phyloP scores from a whole-genome alignment of 1,140 invertebrate genomes.

The Alviniconcha marisindica region DNA sequence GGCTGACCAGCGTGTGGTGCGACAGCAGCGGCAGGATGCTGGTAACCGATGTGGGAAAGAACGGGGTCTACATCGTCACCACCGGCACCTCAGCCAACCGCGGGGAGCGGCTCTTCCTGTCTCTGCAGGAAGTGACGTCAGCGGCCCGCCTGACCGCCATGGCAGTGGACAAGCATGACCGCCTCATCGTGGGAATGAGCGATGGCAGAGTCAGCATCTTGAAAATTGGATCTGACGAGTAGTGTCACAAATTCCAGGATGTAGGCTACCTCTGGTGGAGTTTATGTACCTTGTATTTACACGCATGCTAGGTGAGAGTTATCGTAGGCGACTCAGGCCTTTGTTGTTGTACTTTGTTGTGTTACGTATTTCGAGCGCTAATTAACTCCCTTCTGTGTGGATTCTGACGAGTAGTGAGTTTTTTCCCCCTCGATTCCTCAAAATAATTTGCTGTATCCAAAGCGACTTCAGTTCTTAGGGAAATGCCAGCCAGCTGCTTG shows the following conservation, averaged over 20 bases:
- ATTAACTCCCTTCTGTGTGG: too few species aligned
- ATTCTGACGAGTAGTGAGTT: too few species aligned
- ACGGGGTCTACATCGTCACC: conserved; percentile 27
- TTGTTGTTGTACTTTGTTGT: too few species aligned
- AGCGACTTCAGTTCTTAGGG: too few species aligned
- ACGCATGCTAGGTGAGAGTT: too few species aligned
- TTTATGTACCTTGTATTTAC: too few species aligned
- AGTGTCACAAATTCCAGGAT: neutral
- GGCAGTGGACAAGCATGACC: neutral
- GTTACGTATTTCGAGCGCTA: too few species aligned
- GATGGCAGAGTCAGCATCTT: conserved; percentile 5
- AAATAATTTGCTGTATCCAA: too few species aligned
- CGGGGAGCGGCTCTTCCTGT: conserved; percentile 28
- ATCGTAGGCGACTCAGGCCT: too few species aligned
- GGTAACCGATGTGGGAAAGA: conserved; percentile 6
- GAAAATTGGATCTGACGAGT: neutral
- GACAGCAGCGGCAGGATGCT: conserved; percentile 6
- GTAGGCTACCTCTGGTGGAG: neutral
- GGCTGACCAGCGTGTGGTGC: conserved; percentile 19
- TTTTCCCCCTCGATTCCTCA: too few species aligned
- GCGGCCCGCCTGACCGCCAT: conserved; percentile 11
- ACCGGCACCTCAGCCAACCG: neutral
- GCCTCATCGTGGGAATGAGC: conserved; percentile 12
- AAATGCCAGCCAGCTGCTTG: too few species aligned
- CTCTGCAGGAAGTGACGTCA: neutral